Base-by-base conservation (phyloP, 2,888 invertebrate species). In the Tiliacea citrago region DNA sequence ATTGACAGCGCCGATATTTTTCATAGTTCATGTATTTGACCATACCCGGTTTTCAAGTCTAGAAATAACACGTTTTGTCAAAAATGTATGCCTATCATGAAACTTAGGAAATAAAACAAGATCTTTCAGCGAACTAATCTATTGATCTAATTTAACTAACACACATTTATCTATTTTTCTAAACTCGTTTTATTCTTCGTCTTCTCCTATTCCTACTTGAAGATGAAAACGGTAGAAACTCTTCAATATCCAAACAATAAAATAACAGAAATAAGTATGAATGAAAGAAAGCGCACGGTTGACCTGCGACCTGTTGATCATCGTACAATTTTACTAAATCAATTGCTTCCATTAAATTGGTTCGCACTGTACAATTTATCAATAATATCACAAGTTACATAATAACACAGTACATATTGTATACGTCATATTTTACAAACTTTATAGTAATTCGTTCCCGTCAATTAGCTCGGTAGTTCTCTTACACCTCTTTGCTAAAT, bases 401-500 rank as follows among this genome's bases (percentile, higher is more conserved):
- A 57, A 35, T 35, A 55, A 62, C 13, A 24, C 8, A 63, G 21
- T 18, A 45, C 49, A 12, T 72, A 42, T 7, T 55, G 6, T 4
- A 18, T 0, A 74, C 60, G 74, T 53, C 35, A 42, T 61, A 6
- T 53, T 57, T 58, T 35, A 71, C 75, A 58, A 79, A n/a, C 10
- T 69, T 18, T 35, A 63, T 29, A 12, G 75, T 21, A 18, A 67
- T 82, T 76, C 18, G 84, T 84, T 81, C 71, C 21, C 10, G 53
- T 69, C 81, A 82, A 84, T 84, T 76, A 68, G 3, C 29, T 4
- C 16, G 13, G 60, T n/a, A 49, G 47, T 47, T n/a, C n/a, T 68
- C 39, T 68, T 80, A 84, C 75, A 62, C 51, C 60, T 62, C 45
- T 55, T 71, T 61, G 57, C 68, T 57, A 75, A 81, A 62, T 81